A percentile compares a stretch with the other conserved stretches of the same genome.
phyloP scores from a whole-genome alignment of 2,888 invertebrate genomes.

The Nasonia oneida region DNA sequence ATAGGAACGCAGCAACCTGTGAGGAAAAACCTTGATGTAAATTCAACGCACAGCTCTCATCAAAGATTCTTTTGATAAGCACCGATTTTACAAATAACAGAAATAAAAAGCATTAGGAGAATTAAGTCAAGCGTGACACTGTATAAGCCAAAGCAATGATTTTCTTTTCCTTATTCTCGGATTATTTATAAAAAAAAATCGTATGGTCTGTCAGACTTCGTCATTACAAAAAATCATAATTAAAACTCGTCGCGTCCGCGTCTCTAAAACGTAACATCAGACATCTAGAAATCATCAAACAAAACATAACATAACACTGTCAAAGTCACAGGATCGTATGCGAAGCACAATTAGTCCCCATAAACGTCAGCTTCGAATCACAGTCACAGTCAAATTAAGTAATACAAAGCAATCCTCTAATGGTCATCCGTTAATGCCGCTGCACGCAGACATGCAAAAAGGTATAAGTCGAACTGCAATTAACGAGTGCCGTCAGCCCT shows the following conservation, averaged over 20 bases:
- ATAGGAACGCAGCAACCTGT: slow-evolving; percentile 66
- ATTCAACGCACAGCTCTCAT: background rate
- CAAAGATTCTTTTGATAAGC: background rate
- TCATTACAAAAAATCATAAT: background rate
- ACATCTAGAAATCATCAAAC: background rate
- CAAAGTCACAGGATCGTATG: background rate
- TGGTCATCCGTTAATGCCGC: background rate
- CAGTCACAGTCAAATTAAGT: background rate
- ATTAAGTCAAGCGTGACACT: too few species aligned
- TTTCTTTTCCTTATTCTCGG: too few species aligned
- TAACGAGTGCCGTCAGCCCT: background rate
- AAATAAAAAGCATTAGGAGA: background rate
- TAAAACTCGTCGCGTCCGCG: background rate
- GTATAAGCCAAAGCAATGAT: too few species aligned
- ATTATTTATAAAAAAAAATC: too few species aligned
- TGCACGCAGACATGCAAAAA: background rate
- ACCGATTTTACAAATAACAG: background rate
- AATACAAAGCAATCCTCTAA: background rate
- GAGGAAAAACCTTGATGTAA: slow-evolving; percentile 54
- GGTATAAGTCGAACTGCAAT: background rate
- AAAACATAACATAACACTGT: background rate
- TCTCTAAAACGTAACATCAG: background rate
- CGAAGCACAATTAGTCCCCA: background rate
- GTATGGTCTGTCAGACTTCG: background rate
- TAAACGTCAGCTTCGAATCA: background rate